These are phyloP conservation scores for Alcedo quadribrachys DNA, from an alignment of 2,797 vertebrate species.

Conservation along the genomic window DNA sequence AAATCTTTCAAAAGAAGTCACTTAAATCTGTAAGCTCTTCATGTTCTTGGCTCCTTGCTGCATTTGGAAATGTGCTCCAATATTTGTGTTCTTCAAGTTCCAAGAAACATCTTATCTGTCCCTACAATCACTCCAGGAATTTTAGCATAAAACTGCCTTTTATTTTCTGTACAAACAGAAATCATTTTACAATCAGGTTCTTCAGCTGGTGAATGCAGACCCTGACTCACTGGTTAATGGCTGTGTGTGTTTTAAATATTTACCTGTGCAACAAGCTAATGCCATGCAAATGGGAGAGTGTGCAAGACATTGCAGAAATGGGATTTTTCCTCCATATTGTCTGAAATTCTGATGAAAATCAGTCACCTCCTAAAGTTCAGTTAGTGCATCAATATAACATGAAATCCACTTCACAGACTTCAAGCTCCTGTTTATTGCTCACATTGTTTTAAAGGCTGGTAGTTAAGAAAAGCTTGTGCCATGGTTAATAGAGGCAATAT, in stretches of 20 bases:
- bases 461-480: constrained; percentile 6
- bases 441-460: neutral
- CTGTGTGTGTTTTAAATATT: neutral
- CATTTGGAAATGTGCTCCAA: constrained; percentile 6
- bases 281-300: fast-evolving
- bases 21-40: neutral
- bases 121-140: constrained; percentile 20
- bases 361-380: neutral
- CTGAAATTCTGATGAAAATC: neutral
- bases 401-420: neutral
- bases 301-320: neutral
- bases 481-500: neutral
- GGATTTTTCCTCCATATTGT: neutral
- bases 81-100: constrained; percentile 22
- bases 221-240: neutral
- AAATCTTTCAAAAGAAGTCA: constrained; percentile 21
- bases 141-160: neutral
- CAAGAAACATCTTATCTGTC: constrained; percentile 54
- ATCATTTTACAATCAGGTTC: neutral
- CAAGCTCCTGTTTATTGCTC: neutral
- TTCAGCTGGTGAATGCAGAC: neutral
- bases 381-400: neutral
- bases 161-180: neutral
- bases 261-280: neutral
- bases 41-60: neutral